A percentile compares a stretch with the other conserved stretches of the same genome.
These are phyloP conservation scores for Wiebesia pumilae DNA, from an alignment of 1,140 invertebrate genomes.

Conservation along the genomic window DNA sequence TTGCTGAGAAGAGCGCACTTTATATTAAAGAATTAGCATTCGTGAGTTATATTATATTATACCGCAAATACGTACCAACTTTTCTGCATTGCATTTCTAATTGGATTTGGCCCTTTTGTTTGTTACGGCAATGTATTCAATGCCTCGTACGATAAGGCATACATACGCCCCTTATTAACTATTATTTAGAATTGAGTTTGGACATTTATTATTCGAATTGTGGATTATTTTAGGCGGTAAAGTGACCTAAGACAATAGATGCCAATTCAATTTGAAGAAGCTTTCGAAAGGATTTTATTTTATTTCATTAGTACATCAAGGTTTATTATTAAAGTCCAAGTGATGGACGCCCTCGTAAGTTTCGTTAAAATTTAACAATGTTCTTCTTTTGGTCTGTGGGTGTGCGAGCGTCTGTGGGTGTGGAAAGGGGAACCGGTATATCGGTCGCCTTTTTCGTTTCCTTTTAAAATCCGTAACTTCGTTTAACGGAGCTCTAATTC, in stretches of 20 bases:
- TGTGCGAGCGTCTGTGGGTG: not conserved
- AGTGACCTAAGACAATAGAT: not conserved
- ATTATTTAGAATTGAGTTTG: conserved; percentile 6
- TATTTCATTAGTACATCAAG: not conserved
- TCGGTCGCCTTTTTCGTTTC: not conserved
- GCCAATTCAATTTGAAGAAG: not conserved
- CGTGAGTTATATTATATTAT: conserved; percentile 11
- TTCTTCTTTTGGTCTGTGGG: not conserved
- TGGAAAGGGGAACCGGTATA: not conserved
- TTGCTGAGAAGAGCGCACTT: not conserved
- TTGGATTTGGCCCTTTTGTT: not conserved
- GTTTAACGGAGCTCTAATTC: conserved; percentile 5
- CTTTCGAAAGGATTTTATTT: not conserved
- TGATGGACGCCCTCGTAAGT: not conserved
- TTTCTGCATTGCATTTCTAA: conserved; percentile 6
- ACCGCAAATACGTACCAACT: not conserved
- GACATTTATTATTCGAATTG: not conserved
- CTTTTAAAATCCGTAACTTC: conserved; percentile 8
- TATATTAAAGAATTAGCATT: conserved; percentile 23
- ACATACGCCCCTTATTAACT: not conserved
- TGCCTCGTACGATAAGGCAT: not conserved
- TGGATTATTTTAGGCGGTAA: not conserved
- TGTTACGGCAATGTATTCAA: not conserved
- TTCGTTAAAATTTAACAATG: not conserved
- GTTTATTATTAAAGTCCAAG: not conserved